Evolutionary conservation across 2,113 vertebrate genomes (phyloP), one percentile per base, ranked within the genome.

Genomic region (Rhinopithecus roxellana): DNA sequence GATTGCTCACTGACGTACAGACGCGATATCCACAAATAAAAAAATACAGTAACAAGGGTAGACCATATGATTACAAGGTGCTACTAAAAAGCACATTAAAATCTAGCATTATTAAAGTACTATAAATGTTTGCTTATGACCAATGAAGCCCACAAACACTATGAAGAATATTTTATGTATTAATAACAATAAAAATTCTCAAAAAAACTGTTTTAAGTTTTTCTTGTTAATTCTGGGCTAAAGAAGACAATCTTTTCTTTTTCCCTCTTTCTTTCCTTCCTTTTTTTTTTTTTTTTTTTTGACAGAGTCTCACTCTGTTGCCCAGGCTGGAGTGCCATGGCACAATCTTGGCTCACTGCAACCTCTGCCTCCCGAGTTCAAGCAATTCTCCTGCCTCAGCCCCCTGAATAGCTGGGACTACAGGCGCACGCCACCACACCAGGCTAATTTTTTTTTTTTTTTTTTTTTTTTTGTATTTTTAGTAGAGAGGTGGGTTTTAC

Each of bases 111-210:
- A 77, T 64, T 55, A 40, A 82, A 95, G 50, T 40, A 35, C n/a
- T 77, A 83, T 30, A 89, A 93, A 89, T 95, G 4, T 91, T 93
- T 84, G 48, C 18, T 89, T 59, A 92, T 27, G 55, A 77, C 32
- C 16, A 32, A 16, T 25, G 72, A 74, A 90, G 45, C 30, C 72
- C 88, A 80, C 22, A 89, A 35, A 85, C 27, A 90, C 48, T n/a
- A 6, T 45, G 17, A 87, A 91, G 61, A 95, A 91, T 91, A 77
- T 77, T 93, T 45, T 81, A 25, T 9, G 9, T 82, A 40, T 88
- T 94, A 48, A 75, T 16, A 38, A 59, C 70, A 86, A 96, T 74
- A 92, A 88, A 84, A 95, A 38, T 43, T 69, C 27, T 17, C 52
- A 11, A 64, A 81, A 72, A 52, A 48, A 74, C 50, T 87, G 25